Conservation (phyloP, 2,797 vertebrate genomes). For the Vespertilio murinus region DNA sequence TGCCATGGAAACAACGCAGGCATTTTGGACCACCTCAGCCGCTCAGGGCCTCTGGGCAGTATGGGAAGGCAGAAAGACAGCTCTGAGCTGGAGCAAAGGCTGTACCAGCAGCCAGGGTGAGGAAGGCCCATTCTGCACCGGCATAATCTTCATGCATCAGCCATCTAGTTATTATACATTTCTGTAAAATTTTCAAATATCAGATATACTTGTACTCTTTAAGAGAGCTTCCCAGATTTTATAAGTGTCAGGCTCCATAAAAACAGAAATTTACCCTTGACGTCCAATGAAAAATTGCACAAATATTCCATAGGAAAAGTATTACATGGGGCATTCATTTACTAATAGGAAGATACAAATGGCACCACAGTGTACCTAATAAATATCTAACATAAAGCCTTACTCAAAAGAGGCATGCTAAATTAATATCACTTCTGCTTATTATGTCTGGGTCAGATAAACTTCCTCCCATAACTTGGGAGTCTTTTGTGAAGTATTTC, state of each 20-base stretch:
- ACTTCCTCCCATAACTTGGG: background rate
- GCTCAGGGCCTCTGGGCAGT: no score
- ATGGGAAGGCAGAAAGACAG: no score
- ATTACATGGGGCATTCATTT: background rate
- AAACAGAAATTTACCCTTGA: background rate
- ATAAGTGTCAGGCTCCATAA: background rate
- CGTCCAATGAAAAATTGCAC: background rate
- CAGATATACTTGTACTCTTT: conserved; percentile 1
- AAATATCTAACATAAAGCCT: background rate
- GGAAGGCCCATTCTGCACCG: no score
- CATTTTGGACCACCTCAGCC: no score
- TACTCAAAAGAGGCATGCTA: background rate
- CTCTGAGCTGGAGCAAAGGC: no score
- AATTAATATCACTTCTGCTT: conserved; percentile 21
- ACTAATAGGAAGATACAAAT: background rate
- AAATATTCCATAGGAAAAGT: background rate
- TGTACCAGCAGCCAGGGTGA: no score
- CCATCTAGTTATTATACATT: background rate
- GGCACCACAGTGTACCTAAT: background rate
- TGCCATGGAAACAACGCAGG: no score
- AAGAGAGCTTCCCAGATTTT: background rate
- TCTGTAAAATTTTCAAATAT: conserved; percentile 7
- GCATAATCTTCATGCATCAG: no score
- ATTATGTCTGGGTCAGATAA: conserved; percentile 5
- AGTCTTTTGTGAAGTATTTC: background rate